Evolutionary conservation across 2,113 vertebrate genomes (phyloP), one percentile per base, ranked within the genome.

Genomic region (Hippocampus zosterae): DNA sequence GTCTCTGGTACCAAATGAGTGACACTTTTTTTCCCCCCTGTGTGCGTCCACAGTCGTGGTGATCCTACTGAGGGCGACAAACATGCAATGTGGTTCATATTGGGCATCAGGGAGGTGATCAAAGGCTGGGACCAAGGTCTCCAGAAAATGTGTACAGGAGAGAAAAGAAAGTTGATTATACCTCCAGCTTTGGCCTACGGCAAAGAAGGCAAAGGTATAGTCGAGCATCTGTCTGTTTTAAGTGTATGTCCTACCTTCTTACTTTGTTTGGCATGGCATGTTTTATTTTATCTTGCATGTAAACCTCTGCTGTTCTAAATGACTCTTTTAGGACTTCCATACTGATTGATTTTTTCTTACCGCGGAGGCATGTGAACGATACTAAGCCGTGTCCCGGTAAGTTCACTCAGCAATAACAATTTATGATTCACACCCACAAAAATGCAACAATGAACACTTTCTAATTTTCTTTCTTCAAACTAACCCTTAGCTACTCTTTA

Each of bases 41-140:
- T 78, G 3, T 74, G 40, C 77, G 21, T 71, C 68, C 37, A 27
- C 77, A 98, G 96, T 81, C 92, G 93, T 77, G 89, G 81, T 44
- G 80, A 94, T 80, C 92, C 93, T 76, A 88, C 83, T 52, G 81
- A 94, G 40, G 96, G 94, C 72, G 93, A 95, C 80, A 92, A 92
- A 18, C 92, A 95, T 3, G 89, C 96, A 8, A 85, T 94, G 65
- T 98, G 96, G 96, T 95, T 98, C 81, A 98, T 94, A 0, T 91
- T 98, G 81, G 96, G 96, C 65, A 95, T 97, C 81, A 90, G 81
- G 88, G 93, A 98, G 85, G 94, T 85, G 66, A 93, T 98, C 68
- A 92, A 84, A 88, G 96, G 96, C 71, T 97, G 95, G 95, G 95
- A 98, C 79, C 92, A 87, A 85, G 96, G 96, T 48, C 87, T 98